phyloP scores from a whole-genome alignment of 2,797 vertebrate species.

The Rhinatrema bivittatum region DNA sequence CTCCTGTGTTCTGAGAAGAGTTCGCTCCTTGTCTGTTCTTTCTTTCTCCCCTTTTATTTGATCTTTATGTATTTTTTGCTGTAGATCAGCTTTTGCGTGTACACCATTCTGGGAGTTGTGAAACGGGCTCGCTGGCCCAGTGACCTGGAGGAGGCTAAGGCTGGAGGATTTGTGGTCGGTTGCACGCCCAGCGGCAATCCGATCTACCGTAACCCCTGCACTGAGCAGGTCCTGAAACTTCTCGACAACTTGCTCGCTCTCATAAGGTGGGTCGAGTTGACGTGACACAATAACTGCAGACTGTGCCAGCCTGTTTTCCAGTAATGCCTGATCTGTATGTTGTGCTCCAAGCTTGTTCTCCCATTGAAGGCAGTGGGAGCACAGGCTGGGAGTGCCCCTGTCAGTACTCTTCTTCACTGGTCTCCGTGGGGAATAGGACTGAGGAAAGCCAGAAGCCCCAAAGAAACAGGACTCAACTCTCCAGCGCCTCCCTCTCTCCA shows the following conservation, averaged over 20 bases:
- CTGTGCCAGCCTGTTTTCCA: conserved; percentile 17
- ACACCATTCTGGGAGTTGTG: conserved; percentile 78
- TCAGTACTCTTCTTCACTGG: conserved; percentile 24
- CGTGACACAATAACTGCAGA: conserved; percentile 11
- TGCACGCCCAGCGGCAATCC: conserved; percentile 67
- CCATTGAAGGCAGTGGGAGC: conserved; percentile 9
- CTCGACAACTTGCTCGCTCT: conserved; percentile 86
- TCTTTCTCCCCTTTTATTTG: not conserved
- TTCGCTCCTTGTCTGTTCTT: not conserved
- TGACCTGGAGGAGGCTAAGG: conserved; percentile 78
- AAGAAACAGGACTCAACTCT: no score
- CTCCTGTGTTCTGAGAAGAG: conserved; percentile 1
- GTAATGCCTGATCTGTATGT: not conserved
- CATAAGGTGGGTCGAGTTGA: conserved; percentile 67
- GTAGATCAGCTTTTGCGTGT: conserved; percentile 85
- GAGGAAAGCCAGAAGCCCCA: conserved; percentile 16
- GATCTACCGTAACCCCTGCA: conserved; percentile 83
- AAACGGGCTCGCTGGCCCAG: conserved; percentile 84
- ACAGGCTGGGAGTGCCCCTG: conserved; percentile 13
- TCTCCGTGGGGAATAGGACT: conserved; percentile 23
- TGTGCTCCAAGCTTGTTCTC: conserved; percentile 14
- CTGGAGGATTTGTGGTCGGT: conserved; percentile 81
- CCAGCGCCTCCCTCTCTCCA: conserved; percentile 14
- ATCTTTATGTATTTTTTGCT: conserved; percentile 12
- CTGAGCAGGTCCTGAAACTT: conserved; percentile 72